Percentiles rank a stretch among this genome's conserved stretches.
Evolutionary conservation across 2,113 vertebrate species (phyloP).

Genomic region (Rhinogobius similis): DNA sequence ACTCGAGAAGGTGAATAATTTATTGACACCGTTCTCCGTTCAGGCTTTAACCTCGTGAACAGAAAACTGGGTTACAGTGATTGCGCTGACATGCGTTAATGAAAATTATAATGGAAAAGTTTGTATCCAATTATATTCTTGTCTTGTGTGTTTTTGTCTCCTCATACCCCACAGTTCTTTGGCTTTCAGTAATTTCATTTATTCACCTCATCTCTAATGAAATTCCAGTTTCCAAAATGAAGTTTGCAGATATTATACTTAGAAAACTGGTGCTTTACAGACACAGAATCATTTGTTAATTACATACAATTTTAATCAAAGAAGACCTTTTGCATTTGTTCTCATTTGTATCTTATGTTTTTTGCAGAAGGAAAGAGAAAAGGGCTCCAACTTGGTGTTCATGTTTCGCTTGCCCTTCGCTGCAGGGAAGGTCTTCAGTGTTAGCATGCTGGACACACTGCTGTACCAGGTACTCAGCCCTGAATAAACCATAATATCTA

Average conservation of each 20-base stretch:
- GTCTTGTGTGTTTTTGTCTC: neutral
- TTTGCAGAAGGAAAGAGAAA: constrained; percentile 82
- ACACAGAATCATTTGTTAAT: neutral
- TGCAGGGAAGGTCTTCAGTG: constrained; percentile 85
- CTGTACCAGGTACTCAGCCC: constrained; percentile 81
- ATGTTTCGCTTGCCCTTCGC: constrained; percentile 86
- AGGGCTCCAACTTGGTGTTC: constrained; percentile 84
- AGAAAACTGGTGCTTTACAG: neutral
- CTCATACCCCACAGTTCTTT: neutral
- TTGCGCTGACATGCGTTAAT: neutral
- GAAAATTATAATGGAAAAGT: constrained; percentile 3
- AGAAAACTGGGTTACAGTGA: neutral
- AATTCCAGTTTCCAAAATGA: neutral
- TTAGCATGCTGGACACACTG: constrained; percentile 85
- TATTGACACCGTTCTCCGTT: neutral
- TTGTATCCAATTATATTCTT: constrained; percentile 5
- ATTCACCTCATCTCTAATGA: neutral
- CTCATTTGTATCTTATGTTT: constrained; percentile 7
- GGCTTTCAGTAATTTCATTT: constrained; percentile 5
- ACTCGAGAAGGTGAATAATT: constrained; percentile 80
- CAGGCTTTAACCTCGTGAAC: neutral
- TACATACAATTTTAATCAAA: neutral
- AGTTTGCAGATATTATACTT: neutral
- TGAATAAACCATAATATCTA: neutral
- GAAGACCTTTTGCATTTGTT: neutral